Evolutionary conservation across 2,797 vertebrate genomes (phyloP), one percentile per base, ranked within the genome.

Genomic region (Podarcis siculus): DNA sequence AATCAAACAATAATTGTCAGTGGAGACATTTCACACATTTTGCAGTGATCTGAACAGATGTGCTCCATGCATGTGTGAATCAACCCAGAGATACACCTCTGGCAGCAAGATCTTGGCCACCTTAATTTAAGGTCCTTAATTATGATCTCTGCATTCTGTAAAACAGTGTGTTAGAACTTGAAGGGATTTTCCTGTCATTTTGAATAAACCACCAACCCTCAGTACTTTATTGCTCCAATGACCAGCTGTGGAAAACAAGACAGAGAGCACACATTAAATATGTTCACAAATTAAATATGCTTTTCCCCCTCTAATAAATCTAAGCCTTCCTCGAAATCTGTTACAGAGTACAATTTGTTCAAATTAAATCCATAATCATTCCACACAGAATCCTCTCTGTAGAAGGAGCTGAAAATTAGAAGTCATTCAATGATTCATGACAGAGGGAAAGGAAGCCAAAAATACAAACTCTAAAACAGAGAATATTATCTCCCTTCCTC

Each of bases 391-490:
- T 82, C 8, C 49, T 82, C 42, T 85, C 58, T 92, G 45, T 35
- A 55, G 73, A 58, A 92, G 30, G 37, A 49, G 13, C 27, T 67
- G 88, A 90, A 87, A 83, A 61, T 82, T 27, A 90, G 42, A 23
- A 89, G 32, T 15, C 21, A 42, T 81, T 87, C 32, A 64, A 21
- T 90, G 83, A 85, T 76, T 87, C 79, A 69, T 84, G 15, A 32
- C 45, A 80, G 0, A 0, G 81, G 85, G 23, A 81, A 75, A 85
- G 92, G 80, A 0, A 87, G 85, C 49, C 81, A 80, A 89, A 15
- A 89, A 64, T 1, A 80, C 17, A 79, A 75, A 85, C 61, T 49
- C 61, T 73, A 42, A 84, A 84, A 66, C 72, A 89, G 49, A 32
- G 4, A 90, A 87, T 83, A 13, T 1, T 75, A 89, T 39, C 10